phyloP scores from a whole-genome alignment of 1,140 invertebrate genomes.

The Chironomus striatipennis region DNA sequence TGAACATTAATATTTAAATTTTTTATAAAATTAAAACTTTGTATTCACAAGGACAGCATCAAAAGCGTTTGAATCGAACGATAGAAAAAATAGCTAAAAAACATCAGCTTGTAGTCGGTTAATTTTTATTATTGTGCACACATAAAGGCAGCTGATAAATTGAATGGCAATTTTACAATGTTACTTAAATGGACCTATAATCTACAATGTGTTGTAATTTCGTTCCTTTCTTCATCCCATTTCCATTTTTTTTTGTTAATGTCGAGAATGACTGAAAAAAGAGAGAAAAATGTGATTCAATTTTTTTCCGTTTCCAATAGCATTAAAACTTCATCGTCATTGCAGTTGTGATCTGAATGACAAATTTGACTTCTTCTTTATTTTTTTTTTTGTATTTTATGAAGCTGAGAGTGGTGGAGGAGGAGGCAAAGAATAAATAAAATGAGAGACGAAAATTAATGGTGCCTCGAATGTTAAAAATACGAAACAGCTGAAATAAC shows the following conservation, averaged over 20 bases:
- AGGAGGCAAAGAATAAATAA: not conserved
- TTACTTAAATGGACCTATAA: not conserved
- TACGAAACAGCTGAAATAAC: constrained; percentile 12
- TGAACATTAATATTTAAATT: too few species aligned
- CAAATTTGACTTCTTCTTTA: constrained; percentile 8
- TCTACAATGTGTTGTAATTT: not conserved
- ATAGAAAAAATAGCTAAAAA: too few species aligned
- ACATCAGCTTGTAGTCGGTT: too few species aligned
- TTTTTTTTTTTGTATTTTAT: not conserved
- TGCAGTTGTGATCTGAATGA: constrained; percentile 1
- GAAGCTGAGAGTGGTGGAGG: not conserved
- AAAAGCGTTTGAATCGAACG: too few species aligned
- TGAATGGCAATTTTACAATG: not conserved
- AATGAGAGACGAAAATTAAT: not conserved
- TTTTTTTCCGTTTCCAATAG: not conserved
- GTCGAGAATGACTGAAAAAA: not conserved
- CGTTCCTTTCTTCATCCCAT: not conserved
- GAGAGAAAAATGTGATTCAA: not conserved
- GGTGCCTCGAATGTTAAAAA: not conserved
- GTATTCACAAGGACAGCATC: too few species aligned
- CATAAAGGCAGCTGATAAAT: not conserved
- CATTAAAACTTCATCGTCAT: not conserved
- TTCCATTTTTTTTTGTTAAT: not conserved
- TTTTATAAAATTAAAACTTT: too few species aligned
- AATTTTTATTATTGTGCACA: too few species aligned